Conservation (phyloP, 2,888 invertebrate genomes). For the Alcis repandata region DNA sequence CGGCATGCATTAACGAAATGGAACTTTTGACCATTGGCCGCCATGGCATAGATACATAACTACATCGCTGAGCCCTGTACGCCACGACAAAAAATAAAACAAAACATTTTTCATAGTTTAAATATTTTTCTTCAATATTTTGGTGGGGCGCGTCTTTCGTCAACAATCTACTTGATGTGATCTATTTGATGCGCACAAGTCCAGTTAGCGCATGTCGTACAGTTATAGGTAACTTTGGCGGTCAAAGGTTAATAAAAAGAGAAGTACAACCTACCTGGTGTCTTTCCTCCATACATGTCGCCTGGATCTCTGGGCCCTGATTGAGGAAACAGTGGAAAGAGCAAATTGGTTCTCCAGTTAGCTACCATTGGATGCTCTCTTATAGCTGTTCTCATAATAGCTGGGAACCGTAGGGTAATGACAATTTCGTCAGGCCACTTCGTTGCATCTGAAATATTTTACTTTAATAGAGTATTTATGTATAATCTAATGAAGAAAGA, state of each 20-base stretch:
- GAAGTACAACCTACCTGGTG: slow-evolving; percentile 84
- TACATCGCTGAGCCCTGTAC: too few relatives aligned
- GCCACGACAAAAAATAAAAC: too few relatives aligned
- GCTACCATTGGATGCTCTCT: slow-evolving; percentile 74
- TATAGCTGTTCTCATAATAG: slow-evolving; percentile 85
- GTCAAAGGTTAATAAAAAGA: too few relatives aligned
- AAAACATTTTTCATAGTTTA: too few relatives aligned
- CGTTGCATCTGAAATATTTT: slow-evolving; percentile 65
- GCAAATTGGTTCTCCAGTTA: slow-evolving; percentile 91
- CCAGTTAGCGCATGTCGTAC: not conserved
- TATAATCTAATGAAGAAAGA: too few relatives aligned
- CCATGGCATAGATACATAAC: too few relatives aligned
- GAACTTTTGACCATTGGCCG: too few relatives aligned
- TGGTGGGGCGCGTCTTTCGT: too few relatives aligned
- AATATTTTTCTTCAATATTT: too few relatives aligned
- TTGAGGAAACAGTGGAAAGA: slow-evolving; percentile 89
- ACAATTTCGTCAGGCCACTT: slow-evolving; percentile 84
- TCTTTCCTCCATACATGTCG: slow-evolving; percentile 76
- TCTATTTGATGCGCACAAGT: too few relatives aligned
- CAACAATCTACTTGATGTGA: too few relatives aligned
- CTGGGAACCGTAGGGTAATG: slow-evolving; percentile 88
- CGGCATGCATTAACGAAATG: not conserved
- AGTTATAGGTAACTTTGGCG: too few relatives aligned
- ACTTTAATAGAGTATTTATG: not conserved
- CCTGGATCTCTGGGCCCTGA: slow-evolving; percentile 89